A percentile compares a stretch with the other conserved stretches of the same genome.
These are phyloP conservation scores for Tribolium freemani DNA, from an alignment of 2,888 invertebrate species.

Conservation along the genomic window DNA sequence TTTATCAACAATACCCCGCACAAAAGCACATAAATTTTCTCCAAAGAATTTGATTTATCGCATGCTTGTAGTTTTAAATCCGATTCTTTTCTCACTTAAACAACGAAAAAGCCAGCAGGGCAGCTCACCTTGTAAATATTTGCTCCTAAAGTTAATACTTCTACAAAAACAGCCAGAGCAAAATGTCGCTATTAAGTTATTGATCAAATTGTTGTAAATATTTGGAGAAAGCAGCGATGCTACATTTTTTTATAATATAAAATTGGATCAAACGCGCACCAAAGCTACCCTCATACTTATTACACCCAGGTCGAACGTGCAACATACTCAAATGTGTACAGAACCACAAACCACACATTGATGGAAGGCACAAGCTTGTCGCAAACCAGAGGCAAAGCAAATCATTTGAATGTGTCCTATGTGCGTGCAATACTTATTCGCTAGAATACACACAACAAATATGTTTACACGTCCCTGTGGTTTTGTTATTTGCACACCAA, in stretches of 20 bases:
- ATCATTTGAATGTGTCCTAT: background rate
- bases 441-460: background rate
- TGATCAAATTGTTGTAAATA: background rate
- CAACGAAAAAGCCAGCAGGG: background rate
- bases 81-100: background rate
- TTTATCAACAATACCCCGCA: background rate
- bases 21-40: slow-evolving; percentile 1
- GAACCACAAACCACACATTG: background rate
- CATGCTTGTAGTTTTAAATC: background rate
- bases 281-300: background rate
- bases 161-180: background rate
- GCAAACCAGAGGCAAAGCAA: background rate
- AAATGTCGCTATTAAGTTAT: background rate
- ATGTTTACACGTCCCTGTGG: background rate
- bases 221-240: too few species aligned
- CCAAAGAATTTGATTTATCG: background rate
- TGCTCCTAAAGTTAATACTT: background rate
- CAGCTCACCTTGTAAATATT: background rate
- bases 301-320: background rate
- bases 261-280: background rate
- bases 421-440: background rate
- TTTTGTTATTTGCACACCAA: background rate
- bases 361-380: background rate
- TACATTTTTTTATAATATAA: too few species aligned
- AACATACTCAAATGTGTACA: background rate